Conservation (phyloP, 2,797 vertebrate species). For the Pelobates cultripes region DNA sequence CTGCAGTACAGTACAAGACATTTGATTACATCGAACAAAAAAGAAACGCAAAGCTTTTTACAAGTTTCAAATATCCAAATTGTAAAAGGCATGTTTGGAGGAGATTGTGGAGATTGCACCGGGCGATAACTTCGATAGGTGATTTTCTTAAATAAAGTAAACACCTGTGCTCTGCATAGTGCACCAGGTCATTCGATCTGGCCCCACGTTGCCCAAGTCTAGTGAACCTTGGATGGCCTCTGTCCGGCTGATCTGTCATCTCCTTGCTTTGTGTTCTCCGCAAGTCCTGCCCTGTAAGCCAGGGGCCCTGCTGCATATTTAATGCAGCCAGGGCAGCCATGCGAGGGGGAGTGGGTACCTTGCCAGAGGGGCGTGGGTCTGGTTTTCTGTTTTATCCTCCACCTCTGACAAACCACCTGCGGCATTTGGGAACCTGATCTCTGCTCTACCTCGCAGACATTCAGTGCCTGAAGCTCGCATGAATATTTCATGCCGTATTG, state of each 20-base stretch:
- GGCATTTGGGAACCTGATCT: conserved; percentile 62
- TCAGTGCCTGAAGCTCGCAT: conserved; percentile 59
- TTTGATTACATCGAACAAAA: neutral
- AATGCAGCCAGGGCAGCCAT: conserved; percentile 20
- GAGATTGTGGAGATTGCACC: no score
- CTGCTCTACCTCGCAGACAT: conserved; percentile 24
- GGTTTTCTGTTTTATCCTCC: conserved; percentile 20
- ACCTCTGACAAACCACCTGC: conserved; percentile 58
- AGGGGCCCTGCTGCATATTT: conserved; percentile 47
- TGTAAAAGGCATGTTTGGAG: no score
- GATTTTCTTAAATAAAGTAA: neutral
- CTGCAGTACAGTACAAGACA: no score
- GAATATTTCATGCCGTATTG: conserved; percentile 72
- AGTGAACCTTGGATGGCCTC: conserved; percentile 36
- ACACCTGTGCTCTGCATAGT: neutral
- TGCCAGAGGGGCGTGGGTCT: neutral
- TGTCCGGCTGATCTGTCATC: conserved; percentile 44
- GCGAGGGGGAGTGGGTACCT: neutral
- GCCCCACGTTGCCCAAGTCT: conserved; percentile 21
- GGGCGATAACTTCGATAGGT: no score
- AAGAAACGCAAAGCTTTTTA: no score
- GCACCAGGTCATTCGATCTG: conserved; percentile 37
- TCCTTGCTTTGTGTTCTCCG: conserved; percentile 28
- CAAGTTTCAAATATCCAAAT: no score
- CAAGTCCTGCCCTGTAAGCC: conserved; percentile 28